These are phyloP conservation scores for Isaurus tuberculatus DNA, from an alignment of 92 coral and sea anemone species.

Conservation along the genomic window DNA sequence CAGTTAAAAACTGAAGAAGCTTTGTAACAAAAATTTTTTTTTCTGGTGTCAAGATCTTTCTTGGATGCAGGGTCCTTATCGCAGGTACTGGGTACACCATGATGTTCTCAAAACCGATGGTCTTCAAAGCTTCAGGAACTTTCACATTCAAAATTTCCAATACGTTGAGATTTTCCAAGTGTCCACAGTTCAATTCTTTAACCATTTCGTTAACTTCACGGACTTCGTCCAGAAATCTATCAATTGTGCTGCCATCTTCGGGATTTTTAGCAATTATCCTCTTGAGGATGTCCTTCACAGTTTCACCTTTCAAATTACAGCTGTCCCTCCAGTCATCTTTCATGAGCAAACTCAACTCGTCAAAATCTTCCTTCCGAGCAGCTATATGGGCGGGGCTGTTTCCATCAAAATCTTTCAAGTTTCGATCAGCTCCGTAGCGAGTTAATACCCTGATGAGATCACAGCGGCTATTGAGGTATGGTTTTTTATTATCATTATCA, in stretches of 20 bases:
- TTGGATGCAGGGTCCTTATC: background rate
- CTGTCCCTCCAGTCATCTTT: constrained; percentile 10
- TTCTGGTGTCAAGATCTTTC: constrained; percentile 3
- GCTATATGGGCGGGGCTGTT: constrained; percentile 43
- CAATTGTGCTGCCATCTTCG: no score
- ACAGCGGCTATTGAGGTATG: background rate
- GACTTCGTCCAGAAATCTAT: background rate
- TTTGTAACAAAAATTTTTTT: background rate
- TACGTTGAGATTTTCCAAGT: background rate
- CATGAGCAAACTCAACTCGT: background rate
- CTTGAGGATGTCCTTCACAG: background rate
- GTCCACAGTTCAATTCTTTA: background rate
- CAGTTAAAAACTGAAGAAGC: background rate
- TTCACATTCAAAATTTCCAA: constrained; percentile 14
- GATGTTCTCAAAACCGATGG: constrained; percentile 13
- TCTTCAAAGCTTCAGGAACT: constrained; percentile 10
- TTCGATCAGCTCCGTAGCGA: background rate
- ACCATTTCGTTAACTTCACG: constrained; percentile 1
- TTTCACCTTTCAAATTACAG: constrained; percentile 9
- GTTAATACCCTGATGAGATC: background rate
- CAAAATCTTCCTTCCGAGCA: constrained; percentile 18
- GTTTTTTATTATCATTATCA: background rate
- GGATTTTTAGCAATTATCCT: background rate
- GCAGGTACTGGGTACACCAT: constrained; percentile 6
- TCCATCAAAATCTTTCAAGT: constrained; percentile 17